These are phyloP conservation scores for Portunus trituberculatus DNA, from an alignment of 1,140 invertebrate genomes.

Conservation along the genomic window DNA sequence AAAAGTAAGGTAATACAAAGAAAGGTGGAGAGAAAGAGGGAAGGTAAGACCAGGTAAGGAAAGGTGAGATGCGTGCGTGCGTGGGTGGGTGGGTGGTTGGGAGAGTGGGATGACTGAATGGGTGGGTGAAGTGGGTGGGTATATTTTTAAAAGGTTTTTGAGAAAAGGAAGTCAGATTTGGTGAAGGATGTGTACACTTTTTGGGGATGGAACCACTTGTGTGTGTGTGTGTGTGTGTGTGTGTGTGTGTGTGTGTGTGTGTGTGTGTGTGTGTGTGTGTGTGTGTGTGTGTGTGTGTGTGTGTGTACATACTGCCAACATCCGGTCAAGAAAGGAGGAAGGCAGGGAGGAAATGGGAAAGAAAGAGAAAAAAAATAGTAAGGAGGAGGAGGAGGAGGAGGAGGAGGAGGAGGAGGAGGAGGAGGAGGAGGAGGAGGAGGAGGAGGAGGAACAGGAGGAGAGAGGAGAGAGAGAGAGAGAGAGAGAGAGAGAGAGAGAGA, in stretches of 20 bases:
- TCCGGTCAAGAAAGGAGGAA: not conserved
- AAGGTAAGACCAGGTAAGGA: no score
- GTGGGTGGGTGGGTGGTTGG: no score
- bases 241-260: no score
- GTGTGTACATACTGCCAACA: not conserved
- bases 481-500: no score
- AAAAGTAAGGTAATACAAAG: not conserved
- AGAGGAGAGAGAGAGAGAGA: no score
- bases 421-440: not conserved
- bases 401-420: not conserved
- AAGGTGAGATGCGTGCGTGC: no score
- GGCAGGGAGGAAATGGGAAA: not conserved
- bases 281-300: not conserved
- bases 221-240: no score
- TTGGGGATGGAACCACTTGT: not conserved
- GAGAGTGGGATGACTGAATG: no score
- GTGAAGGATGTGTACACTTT: not conserved
- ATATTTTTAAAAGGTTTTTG: no score
- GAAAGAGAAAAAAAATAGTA: not conserved
- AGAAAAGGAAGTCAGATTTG: not conserved
- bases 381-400: not conserved
- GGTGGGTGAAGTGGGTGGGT: no score
- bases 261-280: no score
- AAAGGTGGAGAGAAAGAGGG: not conserved
- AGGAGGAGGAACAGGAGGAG: no score